These are phyloP conservation scores for Sorex fumeus DNA, from an alignment of 2,113 vertebrate species.

Conservation along the genomic window DNA sequence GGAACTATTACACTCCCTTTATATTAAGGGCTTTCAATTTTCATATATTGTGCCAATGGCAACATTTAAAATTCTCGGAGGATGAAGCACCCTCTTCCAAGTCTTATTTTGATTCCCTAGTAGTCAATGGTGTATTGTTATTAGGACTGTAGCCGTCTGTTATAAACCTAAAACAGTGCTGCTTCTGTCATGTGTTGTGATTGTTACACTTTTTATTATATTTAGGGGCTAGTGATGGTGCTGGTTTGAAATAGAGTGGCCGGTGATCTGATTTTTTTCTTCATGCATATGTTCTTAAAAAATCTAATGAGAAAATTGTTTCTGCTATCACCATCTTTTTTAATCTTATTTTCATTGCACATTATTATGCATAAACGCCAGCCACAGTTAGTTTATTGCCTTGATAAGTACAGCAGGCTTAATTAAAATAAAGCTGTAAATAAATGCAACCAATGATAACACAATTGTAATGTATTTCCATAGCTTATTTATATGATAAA, in stretches of 20 bases:
- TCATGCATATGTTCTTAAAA: constrained; percentile 65
- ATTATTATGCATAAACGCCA: constrained; percentile 79
- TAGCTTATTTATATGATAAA: constrained; percentile 84
- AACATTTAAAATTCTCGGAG: constrained; percentile 86
- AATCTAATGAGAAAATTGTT: constrained; percentile 74
- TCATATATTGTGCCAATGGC: constrained; percentile 87
- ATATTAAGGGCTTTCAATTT: constrained; percentile 86
- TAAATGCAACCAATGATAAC: constrained; percentile 83
- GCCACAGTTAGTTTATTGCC: constrained; percentile 84
- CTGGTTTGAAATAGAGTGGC: constrained; percentile 68
- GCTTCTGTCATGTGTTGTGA: constrained; percentile 60
- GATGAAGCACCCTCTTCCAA: constrained; percentile 82
- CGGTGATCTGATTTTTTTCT: constrained; percentile 63
- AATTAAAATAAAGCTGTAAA: constrained; percentile 89
- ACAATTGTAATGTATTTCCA: constrained; percentile 82
- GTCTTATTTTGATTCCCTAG: constrained; percentile 74
- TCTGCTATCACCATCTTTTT: constrained; percentile 73
- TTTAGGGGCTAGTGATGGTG: constrained; percentile 60
- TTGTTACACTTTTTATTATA: constrained; percentile 74
- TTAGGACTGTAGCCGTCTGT: constrained; percentile 66
- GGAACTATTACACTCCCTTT: constrained; percentile 80
- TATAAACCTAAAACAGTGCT: constrained; percentile 66
- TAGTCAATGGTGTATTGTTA: constrained; percentile 69
- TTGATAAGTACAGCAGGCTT: constrained; percentile 84
- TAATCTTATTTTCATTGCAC: constrained; percentile 82